Base-by-base conservation (phyloP, 2,797 vertebrate genomes). In the Furcifer pardalis region DNA sequence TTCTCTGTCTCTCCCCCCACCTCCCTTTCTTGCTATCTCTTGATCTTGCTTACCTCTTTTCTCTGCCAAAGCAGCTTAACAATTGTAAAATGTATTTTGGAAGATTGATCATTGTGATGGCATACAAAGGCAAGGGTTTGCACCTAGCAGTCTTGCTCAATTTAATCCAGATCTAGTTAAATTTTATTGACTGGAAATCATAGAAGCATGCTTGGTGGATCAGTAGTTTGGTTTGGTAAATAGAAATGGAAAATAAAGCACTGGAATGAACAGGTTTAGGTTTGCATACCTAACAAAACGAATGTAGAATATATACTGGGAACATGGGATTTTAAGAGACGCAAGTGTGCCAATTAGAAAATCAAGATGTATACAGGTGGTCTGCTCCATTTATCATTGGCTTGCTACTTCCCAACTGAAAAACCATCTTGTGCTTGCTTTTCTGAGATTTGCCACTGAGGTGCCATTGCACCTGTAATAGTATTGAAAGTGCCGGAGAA, bases 21-120 rank as follows among this genome's bases (percentile, higher is more conserved):
- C 59, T 75, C 23, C 30, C 27, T 71, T 46, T 68, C 37, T 72
- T 5, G 23, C 78, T 37, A 12, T 19, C 37, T 84, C 37, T n/a
- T 80, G 46, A 56, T 80, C 52, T 81, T 52, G 37, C 82, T 84
- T 44, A 65, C 44, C 68, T 56, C 56, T 77, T 37, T 66, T 37
- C 7, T 72, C 32, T 66, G 10, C 68, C 35, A n/a, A 75, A 27
- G 52, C 69, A 77, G 27, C 69, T 69, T 81, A 62, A 77, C 25
- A n/a, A 46, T 77, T 49, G 17, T 44, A 49, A 66, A 81, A 49
- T 35, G 63, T 40, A 63, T 46, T 65, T 37, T 62, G 10, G 49
- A 62, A 10, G 32, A 75, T 30, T 46, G 49, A n/a, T 75, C 35
- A 10, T 35, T 59, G 40, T 32, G 8, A 40, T 84, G 83, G 30